Percentiles rank a stretch among this genome's conserved stretches.
Conservation (phyloP, 2,888 invertebrate genomes). For the Zaprionus obscuricornis region DNA sequence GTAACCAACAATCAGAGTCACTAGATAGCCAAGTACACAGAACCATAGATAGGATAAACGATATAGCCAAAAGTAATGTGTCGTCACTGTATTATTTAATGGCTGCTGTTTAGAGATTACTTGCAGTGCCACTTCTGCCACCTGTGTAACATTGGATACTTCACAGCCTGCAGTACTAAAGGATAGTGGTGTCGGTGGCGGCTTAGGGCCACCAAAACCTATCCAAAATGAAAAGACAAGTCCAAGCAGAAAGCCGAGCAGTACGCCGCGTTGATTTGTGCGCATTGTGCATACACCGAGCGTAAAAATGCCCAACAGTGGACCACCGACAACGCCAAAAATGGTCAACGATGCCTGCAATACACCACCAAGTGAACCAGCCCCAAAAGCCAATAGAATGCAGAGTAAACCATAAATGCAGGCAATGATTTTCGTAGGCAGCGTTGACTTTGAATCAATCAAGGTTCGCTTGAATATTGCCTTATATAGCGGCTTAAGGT, state of each 20-base stretch:
- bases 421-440: slow-evolving; percentile 88
- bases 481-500: slow-evolving; percentile 86
- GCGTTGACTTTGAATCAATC: slow-evolving; percentile 83
- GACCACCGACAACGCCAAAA: slow-evolving; percentile 94
- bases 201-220: slow-evolving; percentile 92
- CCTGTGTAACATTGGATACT: slow-evolving; percentile 33
- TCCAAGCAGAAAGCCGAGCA: slow-evolving; percentile 87
- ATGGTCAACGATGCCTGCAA: slow-evolving; percentile 93
- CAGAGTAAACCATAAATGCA: slow-evolving; percentile 90
- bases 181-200: slow-evolving; percentile 85
- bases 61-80: slow-evolving; percentile 85
- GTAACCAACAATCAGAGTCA: slow-evolving; percentile 85
- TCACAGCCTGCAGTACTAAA: slow-evolving; percentile 86
- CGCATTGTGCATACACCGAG: slow-evolving; percentile 91
- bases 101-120: slow-evolving; percentile 10
- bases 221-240: slow-evolving; percentile 90
- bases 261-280: slow-evolving; percentile 89
- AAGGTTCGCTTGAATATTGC: slow-evolving; percentile 82
- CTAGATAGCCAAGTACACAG: slow-evolving; percentile 85
- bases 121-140: slow-evolving; percentile 20
- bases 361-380: slow-evolving; percentile 91
- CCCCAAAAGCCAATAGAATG: slow-evolving; percentile 91
- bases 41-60: slow-evolving; percentile 90
- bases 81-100: slow-evolving; percentile 21
- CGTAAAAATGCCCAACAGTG: slow-evolving; percentile 91